These are phyloP conservation scores for Poecilobothrus nobilitatus DNA, from an alignment of 2,888 invertebrate species.

Conservation along the genomic window DNA sequence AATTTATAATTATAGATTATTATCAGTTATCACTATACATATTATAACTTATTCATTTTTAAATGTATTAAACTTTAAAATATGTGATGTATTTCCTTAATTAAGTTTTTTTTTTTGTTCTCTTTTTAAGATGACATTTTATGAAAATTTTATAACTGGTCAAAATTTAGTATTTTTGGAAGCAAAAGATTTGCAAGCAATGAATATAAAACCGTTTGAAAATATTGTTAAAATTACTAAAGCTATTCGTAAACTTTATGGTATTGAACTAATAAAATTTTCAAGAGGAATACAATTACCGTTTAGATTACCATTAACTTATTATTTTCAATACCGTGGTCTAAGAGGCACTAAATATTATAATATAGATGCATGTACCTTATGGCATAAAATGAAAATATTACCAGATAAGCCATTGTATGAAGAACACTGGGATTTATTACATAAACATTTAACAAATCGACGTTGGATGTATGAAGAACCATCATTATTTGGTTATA, in stretches of 20 bases:
- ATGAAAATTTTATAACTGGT: slow-evolving; percentile 45
- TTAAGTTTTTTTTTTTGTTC: too few species aligned
- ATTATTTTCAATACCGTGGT: slow-evolving; percentile 48
- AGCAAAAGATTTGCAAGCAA: slow-evolving; percentile 42
- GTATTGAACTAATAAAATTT: slow-evolving; percentile 43
- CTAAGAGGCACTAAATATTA: slow-evolving; percentile 48
- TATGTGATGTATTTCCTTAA: too few species aligned
- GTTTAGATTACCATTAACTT: slow-evolving; percentile 44
- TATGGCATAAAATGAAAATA: slow-evolving; percentile 49
- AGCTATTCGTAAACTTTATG: slow-evolving; percentile 42
- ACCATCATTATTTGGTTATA: slow-evolving; percentile 29
- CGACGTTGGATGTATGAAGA: slow-evolving; percentile 20
- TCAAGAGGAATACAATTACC: slow-evolving; percentile 45
- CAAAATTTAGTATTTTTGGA: slow-evolving; percentile 46
- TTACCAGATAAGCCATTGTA: slow-evolving; percentile 42
- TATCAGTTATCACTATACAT: too few species aligned
- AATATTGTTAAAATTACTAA: slow-evolving; percentile 42
- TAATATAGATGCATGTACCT: slow-evolving; percentile 43
- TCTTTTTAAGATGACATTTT: slow-evolving; percentile 44
- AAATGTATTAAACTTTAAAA: too few species aligned
- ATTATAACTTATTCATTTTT: too few species aligned
- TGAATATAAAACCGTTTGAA: slow-evolving; percentile 46
- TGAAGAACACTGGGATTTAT: slow-evolving; percentile 48
- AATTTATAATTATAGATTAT: too few species aligned
- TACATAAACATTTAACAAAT: slow-evolving; percentile 31